These are phyloP conservation scores for Lithosia quadra DNA, from an alignment of 2,888 invertebrate genomes.

Conservation along the genomic window DNA sequence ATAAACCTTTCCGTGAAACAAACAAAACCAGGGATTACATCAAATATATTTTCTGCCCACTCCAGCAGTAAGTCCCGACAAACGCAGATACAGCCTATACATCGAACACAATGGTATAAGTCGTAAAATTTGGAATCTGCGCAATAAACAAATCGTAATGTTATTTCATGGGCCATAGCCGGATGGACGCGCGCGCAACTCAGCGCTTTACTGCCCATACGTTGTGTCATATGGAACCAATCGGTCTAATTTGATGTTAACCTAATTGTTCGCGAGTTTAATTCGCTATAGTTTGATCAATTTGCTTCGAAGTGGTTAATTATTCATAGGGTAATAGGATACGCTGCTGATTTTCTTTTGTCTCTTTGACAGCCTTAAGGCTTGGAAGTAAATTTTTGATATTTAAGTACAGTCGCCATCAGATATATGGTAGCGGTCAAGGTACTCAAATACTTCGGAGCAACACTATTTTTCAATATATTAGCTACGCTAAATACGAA, in stretches of 20 bases:
- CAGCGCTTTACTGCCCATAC: conserved; percentile 11
- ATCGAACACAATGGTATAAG: conserved; percentile 21
- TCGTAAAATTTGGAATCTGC: conserved; percentile 49
- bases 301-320: background rate
- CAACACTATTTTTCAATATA: too few species aligned
- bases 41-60: conserved; percentile 5
- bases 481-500: too few species aligned
- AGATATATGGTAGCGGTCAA: too few species aligned
- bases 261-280: conserved; percentile 8
- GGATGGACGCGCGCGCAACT: conserved; percentile 8
- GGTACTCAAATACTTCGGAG: too few species aligned
- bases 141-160: conserved; percentile 51
- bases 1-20: background rate
- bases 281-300: conserved; percentile 8
- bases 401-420: too few species aligned
- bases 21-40: background rate
- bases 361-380: background rate
- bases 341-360: background rate
- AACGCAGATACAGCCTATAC: conserved; percentile 9
- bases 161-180: conserved; percentile 31
- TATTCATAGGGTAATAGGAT: background rate
- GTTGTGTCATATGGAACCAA: conserved; percentile 15
- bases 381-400: background rate
- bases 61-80: conserved; percentile 8
- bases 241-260: conserved; percentile 13